A percentile compares a stretch with the other conserved stretches of the same genome.
phyloP scores from a whole-genome alignment of 2,888 invertebrate genomes.

The Phengaris alcon region DNA sequence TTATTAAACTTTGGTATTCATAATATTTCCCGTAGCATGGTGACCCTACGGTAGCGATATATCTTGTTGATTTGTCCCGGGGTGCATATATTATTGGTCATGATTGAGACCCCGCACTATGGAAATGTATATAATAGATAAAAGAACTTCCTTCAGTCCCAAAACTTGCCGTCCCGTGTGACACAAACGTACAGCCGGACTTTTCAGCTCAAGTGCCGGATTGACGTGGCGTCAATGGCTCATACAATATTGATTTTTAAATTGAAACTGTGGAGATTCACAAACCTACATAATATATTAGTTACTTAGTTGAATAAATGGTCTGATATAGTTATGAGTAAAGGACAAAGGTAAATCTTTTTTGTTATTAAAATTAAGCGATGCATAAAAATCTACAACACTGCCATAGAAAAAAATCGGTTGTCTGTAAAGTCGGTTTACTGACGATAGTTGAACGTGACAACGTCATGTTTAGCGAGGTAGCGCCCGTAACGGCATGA shows the following conservation, averaged over 20 bases:
- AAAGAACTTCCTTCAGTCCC: constrained; percentile 13
- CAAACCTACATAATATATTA: not conserved
- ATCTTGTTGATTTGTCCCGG: constrained; percentile 30
- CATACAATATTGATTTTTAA: not conserved
- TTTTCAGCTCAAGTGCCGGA: not conserved
- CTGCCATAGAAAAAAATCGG: too few relatives aligned
- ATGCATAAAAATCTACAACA: too few relatives aligned
- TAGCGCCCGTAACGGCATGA: too few relatives aligned
- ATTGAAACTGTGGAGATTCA: not conserved
- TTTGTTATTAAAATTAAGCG: too few relatives aligned
- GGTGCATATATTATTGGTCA: constrained; percentile 46
- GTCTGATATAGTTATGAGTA: too few relatives aligned
- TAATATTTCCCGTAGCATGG: constrained; percentile 4
- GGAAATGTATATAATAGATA: constrained; percentile 26
- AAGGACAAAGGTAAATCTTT: too few relatives aligned
- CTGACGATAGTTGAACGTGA: too few relatives aligned
- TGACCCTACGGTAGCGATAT: constrained; percentile 23
- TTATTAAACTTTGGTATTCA: not conserved
- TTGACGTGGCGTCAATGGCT: not conserved
- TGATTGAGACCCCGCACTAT: constrained; percentile 40
- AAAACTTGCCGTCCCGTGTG: not conserved
- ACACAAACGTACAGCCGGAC: constrained; percentile 2
- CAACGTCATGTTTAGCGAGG: too few relatives aligned
- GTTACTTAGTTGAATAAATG: not conserved
- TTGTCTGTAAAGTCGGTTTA: too few relatives aligned